Evolutionary conservation across 2,888 invertebrate species (phyloP), one percentile per base, ranked within the genome.

Genomic region (Crioceris asparagi): DNA sequence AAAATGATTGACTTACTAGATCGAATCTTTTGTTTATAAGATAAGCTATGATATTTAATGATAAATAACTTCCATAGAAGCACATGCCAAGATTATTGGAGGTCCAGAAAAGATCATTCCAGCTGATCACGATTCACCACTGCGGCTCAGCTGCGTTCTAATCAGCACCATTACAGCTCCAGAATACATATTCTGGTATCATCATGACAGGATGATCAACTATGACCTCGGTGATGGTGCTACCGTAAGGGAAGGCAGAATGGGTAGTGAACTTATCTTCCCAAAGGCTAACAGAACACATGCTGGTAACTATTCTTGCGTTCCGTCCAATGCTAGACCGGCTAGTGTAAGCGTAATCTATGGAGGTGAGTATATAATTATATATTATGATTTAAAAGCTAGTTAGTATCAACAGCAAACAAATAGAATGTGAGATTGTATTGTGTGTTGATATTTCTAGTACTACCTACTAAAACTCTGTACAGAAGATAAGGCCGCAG

Each of bases 151-250:
- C 27, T 83, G 83, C 52, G 69, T 77, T n/a, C 69, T 83, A 38
- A 71, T 74, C 52, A 68, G 75, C 30, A 75, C 77, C 5, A 79
- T 79, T 0, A 79, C 79, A 48, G 72, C 77, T 0, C 81, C 83
- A 0, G 72, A 72, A 1, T 83, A 78, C 57, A 79, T 82, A 29
- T 82, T 82, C 65, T 82, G 86, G 86, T 87, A 85, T 65, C 85
- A 85, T 59, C 80, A 81, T 57, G 79, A 79, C 54, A 70, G 81
- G 49, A 84, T 87, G 83, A 85, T 87, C 56, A 87, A 87, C 65
- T 87, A 84, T 56, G 85, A 87, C 60, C 60, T 77, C 32, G 81
- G 71, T 67, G 32, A 73, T 64, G 56, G 75, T 66, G 51, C 71
- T 61, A 62, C 72, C 64, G 67, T 70, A 27, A 59, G 66, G 33